Evolutionary conservation across 2,797 vertebrate genomes (phyloP).

Genomic region (Argentina silus): DNA sequence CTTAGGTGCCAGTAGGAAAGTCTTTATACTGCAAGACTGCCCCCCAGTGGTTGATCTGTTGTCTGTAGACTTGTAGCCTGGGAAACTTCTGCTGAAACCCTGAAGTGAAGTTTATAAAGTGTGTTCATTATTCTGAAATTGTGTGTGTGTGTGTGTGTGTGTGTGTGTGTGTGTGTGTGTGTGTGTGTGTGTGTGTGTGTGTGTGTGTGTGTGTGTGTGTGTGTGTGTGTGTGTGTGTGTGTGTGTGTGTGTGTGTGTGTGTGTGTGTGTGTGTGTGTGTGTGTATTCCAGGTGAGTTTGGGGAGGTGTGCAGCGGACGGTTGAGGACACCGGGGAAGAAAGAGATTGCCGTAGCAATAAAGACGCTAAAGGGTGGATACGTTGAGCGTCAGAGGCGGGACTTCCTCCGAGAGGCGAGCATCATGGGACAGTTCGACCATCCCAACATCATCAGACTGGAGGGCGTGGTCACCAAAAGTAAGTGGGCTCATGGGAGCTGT

Average conservation of each 20-base stretch:
- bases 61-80: background rate
- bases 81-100: background rate
- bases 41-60: constrained; percentile 61
- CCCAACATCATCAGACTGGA: constrained; percentile 94
- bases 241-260: constrained; percentile 2
- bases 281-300: constrained; percentile 86
- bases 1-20: constrained; percentile 32
- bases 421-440: constrained; percentile 96
- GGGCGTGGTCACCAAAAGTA: constrained; percentile 96
- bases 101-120: background rate
- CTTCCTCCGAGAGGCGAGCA: constrained; percentile 92
- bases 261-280: constrained; percentile 1
- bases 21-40: constrained; percentile 69
- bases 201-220: constrained; percentile 6
- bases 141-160: background rate
- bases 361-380: constrained; percentile 92
- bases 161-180: constrained; percentile 6
- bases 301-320: constrained; percentile 93
- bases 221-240: background rate
- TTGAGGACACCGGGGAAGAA: constrained; percentile 91
- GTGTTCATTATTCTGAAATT: background rate
- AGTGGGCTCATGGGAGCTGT: constrained; percentile 53
- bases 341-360: constrained; percentile 93
- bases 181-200: too few species aligned
- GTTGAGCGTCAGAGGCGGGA: constrained; percentile 90